Percentiles rank a stretch among this genome's conserved stretches.
phyloP scores from a whole-genome alignment of 2,113 vertebrate species.

The Turdus rufiventris region DNA sequence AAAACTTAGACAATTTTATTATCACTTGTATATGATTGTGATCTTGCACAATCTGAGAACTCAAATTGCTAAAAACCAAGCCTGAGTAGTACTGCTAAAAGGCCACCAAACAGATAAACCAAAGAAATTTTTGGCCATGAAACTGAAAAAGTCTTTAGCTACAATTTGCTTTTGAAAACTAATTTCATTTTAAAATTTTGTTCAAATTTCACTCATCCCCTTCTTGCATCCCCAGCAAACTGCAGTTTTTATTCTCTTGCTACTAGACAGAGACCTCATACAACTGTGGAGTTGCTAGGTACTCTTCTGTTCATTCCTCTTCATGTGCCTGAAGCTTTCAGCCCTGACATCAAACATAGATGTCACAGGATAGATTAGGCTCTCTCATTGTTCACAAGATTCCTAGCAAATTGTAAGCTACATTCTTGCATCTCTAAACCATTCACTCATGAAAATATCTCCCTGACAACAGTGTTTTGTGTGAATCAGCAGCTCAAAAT shows the following conservation, averaged over 20 bases:
- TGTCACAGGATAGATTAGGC: neutral
- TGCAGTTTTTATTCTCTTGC: neutral
- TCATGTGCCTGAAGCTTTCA: neutral
- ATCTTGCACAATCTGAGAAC: neutral
- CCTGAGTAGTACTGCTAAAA: neutral
- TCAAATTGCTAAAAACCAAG: neutral
- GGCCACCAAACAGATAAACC: neutral
- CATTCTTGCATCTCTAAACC: neutral
- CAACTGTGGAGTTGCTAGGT: neutral
- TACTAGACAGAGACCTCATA: neutral
- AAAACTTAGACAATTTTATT: neutral
- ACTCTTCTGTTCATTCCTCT: neutral
- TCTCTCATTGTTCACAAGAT: neutral
- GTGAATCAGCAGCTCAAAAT: neutral
- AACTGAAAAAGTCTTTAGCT: neutral
- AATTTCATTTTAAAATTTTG: neutral
- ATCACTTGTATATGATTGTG: neutral
- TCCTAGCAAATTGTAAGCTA: neutral
- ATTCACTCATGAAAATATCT: neutral
- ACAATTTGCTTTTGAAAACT: neutral
- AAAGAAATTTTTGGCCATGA: neutral
- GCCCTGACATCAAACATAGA: neutral
- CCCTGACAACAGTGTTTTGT: neutral
- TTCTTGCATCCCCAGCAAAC: neutral
- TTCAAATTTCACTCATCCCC: neutral